Base-by-base conservation (phyloP, 2,888 invertebrate genomes). In the Drosophila quasianomalipes region DNA sequence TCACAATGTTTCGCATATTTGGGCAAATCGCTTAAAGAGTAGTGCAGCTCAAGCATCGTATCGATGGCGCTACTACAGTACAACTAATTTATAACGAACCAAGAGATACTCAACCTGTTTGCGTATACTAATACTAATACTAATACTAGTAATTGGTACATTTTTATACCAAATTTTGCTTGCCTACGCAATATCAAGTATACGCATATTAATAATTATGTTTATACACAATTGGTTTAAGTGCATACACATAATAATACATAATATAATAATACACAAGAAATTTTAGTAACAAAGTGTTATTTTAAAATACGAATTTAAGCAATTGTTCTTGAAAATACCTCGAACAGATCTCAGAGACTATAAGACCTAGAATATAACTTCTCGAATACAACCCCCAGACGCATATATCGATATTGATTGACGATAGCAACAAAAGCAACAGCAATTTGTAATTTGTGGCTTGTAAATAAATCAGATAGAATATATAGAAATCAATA, bases 1-100 rank as follows among this genome's bases (percentile, higher is more conserved):
- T 76, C 76, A 76, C 76, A 67, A 67, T 54, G 57, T 59, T 76
- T 67, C 60, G 63, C 76, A 76, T 64, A 76, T 70, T 80, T 76
- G 70, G 54, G 51, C 70, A 66, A 30, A 44, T 53, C 33, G 53
- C 57, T 62, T 35, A 22, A 22, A 44, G 39, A 35, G 53, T 5
- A 33, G 7, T 14, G 53, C 33, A 33, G 47, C 16, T 10, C 16
- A 4, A 22, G 4, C 12, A 12, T 14, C 41, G 0, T 47, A 70
- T 55, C 57, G 63, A 61, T 70, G 55, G 63, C 37, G 10, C 10
- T 41, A 33, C 16, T 19, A 54, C 62, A 51, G n/a, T 33, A 19
- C 28, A 16, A 5, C 7, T 33, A 33, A 28, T 31, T 31, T 52
- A 64, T 41, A n/a, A 9, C 28, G 41, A 19, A 30, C 41, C 64